Conservation (phyloP, 2,113 vertebrate species). For the Chelonoidis abingdonii region DNA sequence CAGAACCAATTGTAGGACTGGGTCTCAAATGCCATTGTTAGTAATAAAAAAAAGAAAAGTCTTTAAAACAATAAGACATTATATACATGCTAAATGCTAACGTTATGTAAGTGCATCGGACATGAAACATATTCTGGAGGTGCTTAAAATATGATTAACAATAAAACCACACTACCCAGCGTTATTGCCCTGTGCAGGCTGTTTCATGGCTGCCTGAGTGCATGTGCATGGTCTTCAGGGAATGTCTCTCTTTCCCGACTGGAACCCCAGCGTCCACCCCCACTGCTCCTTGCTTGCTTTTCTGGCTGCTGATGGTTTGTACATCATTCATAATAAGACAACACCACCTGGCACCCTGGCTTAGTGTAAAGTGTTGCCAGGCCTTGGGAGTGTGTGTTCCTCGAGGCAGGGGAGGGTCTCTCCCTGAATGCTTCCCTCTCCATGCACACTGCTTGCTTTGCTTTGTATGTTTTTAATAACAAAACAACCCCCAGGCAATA, state of each 20-base stretch:
- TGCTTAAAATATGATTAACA: background rate
- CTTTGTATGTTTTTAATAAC: background rate
- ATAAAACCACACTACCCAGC: background rate
- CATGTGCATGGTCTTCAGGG: background rate
- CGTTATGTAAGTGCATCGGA: background rate
- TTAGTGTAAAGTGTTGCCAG: background rate
- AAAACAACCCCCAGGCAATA: background rate
- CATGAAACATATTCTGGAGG: background rate
- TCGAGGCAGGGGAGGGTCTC: background rate
- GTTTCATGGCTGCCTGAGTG: background rate
- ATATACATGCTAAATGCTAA: background rate
- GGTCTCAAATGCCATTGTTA: rapidly evolving
- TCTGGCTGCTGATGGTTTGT: background rate
- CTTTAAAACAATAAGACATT: background rate
- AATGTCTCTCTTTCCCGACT: background rate
- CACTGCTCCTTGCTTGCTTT: background rate
- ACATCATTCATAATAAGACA: background rate
- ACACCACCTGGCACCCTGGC: background rate
- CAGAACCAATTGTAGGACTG: background rate
- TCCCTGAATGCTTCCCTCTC: no score
- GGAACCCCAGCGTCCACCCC: background rate
- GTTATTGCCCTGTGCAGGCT: rapidly evolving
- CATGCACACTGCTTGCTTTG: background rate
- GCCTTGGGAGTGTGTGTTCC: background rate
- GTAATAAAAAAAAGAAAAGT: background rate